Evolutionary conservation across 2,888 invertebrate genomes (phyloP).

Genomic region (Morinoia aosen): DNA sequence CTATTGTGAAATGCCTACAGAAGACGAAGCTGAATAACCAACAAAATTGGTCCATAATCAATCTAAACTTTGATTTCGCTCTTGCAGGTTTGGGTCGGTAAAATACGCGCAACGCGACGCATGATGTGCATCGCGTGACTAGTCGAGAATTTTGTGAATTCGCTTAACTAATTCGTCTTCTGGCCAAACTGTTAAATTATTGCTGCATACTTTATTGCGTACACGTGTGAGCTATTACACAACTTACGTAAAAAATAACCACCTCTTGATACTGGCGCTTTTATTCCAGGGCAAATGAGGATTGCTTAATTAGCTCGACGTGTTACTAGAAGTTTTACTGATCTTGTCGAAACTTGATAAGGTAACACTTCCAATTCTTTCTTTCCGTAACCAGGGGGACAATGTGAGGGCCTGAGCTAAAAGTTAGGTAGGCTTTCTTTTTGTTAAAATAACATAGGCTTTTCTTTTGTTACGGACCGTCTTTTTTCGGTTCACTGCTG

Average conservation of each 20-base stretch:
- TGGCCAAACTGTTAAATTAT: not conserved
- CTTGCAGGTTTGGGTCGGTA: not conserved
- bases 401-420: too few relatives aligned
- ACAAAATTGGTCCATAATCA: not conserved
- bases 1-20: not conserved
- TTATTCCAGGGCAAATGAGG: not conserved
- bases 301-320: not conserved
- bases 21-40: not conserved
- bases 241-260: not conserved
- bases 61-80: not conserved
- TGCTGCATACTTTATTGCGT: not conserved
- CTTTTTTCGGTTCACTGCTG: too few relatives aligned
- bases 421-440: too few relatives aligned
- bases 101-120: not conserved
- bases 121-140: not conserved
- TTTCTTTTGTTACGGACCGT: too few relatives aligned
- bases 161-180: not conserved
- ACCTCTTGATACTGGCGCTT: not conserved
- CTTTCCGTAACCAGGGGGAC: not conserved
- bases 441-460: too few relatives aligned
- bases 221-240: not conserved
- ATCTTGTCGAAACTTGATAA: not conserved
- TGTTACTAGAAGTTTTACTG: not conserved
- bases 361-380: not conserved
- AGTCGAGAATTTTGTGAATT: not conserved